Base-by-base conservation (phyloP, 1,140 invertebrate genomes). In the Tribolium madens region DNA sequence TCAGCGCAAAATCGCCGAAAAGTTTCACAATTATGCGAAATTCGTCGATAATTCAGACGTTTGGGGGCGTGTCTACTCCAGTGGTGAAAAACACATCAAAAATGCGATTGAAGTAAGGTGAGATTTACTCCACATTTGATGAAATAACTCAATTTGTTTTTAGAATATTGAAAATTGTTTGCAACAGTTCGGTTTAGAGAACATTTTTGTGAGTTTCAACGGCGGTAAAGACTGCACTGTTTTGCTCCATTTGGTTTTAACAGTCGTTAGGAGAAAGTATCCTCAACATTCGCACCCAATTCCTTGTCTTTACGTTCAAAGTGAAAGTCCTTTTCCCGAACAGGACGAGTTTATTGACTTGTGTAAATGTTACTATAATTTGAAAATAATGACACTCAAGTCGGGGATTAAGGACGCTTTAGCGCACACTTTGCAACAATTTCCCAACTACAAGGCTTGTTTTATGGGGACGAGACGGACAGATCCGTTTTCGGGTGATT, bases 141-240 rank as follows among this genome's bases (percentile, higher is more conserved):
- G 26, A n/a, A n/a, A n/a, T n/a, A n/a, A n/a, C n/a, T n/a, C n/a
- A n/a, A n/a, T n/a, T 42, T 42, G 36, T 42, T 42, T 42, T 42
- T 74, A 84, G 84, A 71, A 70, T 1, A 84, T 88, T 69, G 78
- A 84, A 84, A 75, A 88, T 84, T 87, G 89, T 75, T 88, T 91
- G 69, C 83, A 86, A 70, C 79, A 85, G 52, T 96, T 92, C 82
- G 86, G 88, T 36, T 76, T 90, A 14, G 89, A 93, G 77, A 91
- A 96, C 86, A 85, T 96, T 50, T 96, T 96, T 83, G 83, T 99
- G 31, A 94, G 95, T 72, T 99, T 98, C 83, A 99, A 99, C 87
- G 97, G 98, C 18, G 98, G 98, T 4, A 99, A 99, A 87, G 98
- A 99, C 87, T 99, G 97, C 84, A 98, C 96, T 1, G 95, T 93